These are phyloP conservation scores for Gadus macrocephalus DNA, from an alignment of 2,113 vertebrate species.

Conservation along the genomic window DNA sequence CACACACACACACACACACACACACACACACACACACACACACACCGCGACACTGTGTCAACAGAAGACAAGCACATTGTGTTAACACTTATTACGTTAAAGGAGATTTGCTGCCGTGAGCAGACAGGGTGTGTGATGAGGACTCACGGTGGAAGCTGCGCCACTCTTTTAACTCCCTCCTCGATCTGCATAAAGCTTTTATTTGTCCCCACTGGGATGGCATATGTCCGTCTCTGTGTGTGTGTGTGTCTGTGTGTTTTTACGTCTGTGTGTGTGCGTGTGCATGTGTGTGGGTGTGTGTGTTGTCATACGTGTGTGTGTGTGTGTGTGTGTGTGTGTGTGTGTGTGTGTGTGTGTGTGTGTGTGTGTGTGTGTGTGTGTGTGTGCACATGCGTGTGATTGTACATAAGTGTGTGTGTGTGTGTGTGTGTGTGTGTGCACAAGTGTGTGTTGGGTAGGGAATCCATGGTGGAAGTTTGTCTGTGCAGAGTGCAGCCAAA, in stretches of 20 bases:
- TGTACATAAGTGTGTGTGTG: too few relatives aligned
- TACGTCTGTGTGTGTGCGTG: constrained; percentile 15
- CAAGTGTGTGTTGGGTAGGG: constrained; percentile 5
- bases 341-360: not conserved
- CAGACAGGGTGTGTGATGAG: constrained; percentile 38
- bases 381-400: too few relatives aligned
- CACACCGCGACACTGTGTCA: constrained; percentile 33
- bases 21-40: not conserved
- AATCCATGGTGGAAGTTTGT: constrained; percentile 34
- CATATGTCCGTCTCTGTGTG: constrained; percentile 4
- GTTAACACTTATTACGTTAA: constrained; percentile 68
- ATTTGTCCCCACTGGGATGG: constrained; percentile 28
- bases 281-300: constrained; percentile 11
- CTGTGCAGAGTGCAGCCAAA: constrained; percentile 39
- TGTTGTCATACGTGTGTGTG: constrained; percentile 16
- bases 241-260: constrained; percentile 26
- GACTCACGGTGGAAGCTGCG: constrained; percentile 45
- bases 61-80: constrained; percentile 57
- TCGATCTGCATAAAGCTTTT: constrained; percentile 48
- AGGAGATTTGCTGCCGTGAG: constrained; percentile 45
- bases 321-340: constrained; percentile 19
- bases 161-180: constrained; percentile 37
- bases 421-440: constrained; percentile 31
- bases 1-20: constrained; percentile 28
- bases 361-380: not conserved